phyloP scores from a whole-genome alignment of 2,113 vertebrate genomes.

The Oriolus oriolus region DNA sequence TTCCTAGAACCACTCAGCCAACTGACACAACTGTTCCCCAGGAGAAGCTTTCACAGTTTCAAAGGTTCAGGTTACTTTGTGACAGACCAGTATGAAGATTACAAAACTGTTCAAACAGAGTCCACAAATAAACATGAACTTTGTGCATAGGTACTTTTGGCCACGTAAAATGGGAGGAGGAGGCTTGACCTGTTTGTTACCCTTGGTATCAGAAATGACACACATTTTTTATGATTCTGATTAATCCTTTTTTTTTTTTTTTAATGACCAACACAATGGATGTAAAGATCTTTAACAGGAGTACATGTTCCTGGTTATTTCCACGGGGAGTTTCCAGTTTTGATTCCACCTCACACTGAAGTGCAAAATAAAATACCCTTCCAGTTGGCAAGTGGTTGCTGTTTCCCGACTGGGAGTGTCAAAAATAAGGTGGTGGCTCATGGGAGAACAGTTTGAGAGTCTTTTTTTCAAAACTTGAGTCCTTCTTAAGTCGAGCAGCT shows the following conservation, averaged over 20 bases:
- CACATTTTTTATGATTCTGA: background rate
- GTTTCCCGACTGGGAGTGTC: background rate
- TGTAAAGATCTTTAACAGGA: background rate
- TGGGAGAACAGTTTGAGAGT: background rate
- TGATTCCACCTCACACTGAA: background rate
- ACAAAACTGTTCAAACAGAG: background rate
- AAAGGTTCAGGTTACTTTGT: background rate
- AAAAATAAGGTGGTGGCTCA: background rate
- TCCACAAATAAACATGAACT: background rate
- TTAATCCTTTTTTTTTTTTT: background rate
- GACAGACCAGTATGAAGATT: background rate
- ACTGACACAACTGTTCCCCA: background rate
- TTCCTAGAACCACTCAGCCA: background rate
- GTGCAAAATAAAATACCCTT: background rate
- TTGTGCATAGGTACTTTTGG: background rate
- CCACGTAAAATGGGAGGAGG: background rate
- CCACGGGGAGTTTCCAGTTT: background rate
- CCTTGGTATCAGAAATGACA: background rate
- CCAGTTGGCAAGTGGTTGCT: background rate
- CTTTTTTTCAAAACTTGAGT: background rate
- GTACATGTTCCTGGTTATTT: background rate
- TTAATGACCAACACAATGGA: background rate
- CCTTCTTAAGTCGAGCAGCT: background rate
- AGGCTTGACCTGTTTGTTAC: background rate
- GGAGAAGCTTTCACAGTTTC: background rate